Evolutionary conservation across 2,888 invertebrate genomes (phyloP), one percentile per base, ranked within the genome.

Genomic region (Xestia c-nigrum): DNA sequence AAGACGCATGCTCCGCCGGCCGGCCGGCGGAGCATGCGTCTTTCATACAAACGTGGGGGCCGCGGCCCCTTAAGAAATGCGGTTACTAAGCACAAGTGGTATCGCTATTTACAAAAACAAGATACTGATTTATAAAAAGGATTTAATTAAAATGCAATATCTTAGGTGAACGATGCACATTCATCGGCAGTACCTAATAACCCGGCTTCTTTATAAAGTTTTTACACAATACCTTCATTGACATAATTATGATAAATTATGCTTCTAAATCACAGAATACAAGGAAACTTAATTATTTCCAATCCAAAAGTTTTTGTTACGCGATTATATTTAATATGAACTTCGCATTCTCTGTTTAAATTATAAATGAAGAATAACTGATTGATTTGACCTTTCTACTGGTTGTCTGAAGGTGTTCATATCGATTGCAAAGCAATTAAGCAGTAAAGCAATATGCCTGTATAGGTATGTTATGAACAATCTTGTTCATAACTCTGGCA

Each of bases 311-410:
- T 81, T 83, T 83, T 85, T 87, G 80, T 78, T 79, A 55, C 31
- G 57, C 63, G 61, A 63, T 65, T 78, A 64, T 81, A 77, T 85
- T 78, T 76, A 72, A 81, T 79, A 64, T 74, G 70, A 79, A 78
- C 75, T 83, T 80, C 61, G 77, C 70, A 83, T 78, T 80, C 72
- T 73, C 72, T 79, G 77, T 73, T 73, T 72, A 78, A 76, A 68
- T 88, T 77, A 84, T 72, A 82, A 78, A 74, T 85, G 64, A 84
- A 87, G 74, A 85, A 83, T 76, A 80, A 76, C 76, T 83, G 81
- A 89, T 89, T 85, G 80, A 82, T 86, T 82, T 89, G 87, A 89
- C 89, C 88, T 89, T 86, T 89, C 84, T 88, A 87, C 87, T 84
- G 81, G 83, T 78, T 83, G 69, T 78, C 64, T 80, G 72, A 77